Evolutionary conservation across 1,140 invertebrate genomes (phyloP), one percentile per base, ranked within the genome.

Genomic region (Eurosta solidaginis): DNA sequence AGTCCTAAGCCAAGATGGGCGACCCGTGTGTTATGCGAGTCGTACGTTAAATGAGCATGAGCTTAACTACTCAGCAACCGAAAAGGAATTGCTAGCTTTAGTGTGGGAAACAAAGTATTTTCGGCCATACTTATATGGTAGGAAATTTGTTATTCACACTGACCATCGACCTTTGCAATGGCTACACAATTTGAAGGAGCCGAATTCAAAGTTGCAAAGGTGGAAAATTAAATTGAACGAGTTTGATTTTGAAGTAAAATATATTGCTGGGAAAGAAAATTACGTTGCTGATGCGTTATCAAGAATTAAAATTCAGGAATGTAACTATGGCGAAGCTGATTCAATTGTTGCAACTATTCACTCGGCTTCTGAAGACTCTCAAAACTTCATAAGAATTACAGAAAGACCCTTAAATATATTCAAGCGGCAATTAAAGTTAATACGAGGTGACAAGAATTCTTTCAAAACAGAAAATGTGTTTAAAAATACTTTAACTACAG

Each of bases 241-340:
- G n/a, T n/a, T 10, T 27, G 63, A 73, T 73, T 73, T 73, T 73
- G 33, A 33, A 20, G 25, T 2, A 29, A 73, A 73, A 27, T 73
- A 73, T 40, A 20, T 73, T 20, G 12, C 63, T 9, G 63, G 63
- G 4, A 40, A 73, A 27, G 63, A 73, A 73, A 73, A 73, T n/a
- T 6, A 73, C 33, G 63, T 73, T n/a, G 63, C 63, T 10, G 63
- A 73, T 73, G 63, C 22, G 5, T 40, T 73, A 40, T 73, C 63
- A 20, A 27, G 63, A 33, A 29, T 29, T 7, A 29, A 73, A 29
- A 10, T 29, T 12, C 6, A 20, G 27, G 25, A 73, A 9, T 73
- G 63, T 40, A 25, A 73, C 27, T 9, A 22, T 17, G 17, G 17
- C n/a, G n/a, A 54, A 7, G 50, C n/a, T 6, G 25, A 22, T 7